Conservation (phyloP, 2,888 invertebrate genomes). For the Dusona sp. region DNA sequence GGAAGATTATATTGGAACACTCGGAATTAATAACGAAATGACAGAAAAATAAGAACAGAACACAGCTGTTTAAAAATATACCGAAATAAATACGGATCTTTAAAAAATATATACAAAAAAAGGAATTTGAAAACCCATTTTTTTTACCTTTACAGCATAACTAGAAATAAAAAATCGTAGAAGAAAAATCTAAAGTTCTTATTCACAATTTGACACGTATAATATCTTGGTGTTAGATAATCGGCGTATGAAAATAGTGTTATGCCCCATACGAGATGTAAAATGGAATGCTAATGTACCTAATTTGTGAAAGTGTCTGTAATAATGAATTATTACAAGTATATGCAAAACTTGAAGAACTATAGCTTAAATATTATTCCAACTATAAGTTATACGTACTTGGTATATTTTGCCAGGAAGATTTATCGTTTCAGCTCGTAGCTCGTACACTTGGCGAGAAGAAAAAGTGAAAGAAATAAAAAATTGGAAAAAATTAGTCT, state of each 20-base stretch:
- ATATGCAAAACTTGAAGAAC: not conserved
- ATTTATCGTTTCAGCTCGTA: conserved; percentile 49
- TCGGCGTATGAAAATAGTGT: not conserved
- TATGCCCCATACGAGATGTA: not conserved
- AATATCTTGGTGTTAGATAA: not conserved
- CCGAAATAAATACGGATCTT: not conserved
- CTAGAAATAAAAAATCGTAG: not conserved
- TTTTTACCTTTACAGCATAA: too few species aligned
- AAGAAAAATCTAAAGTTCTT: not conserved
- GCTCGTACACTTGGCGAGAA: conserved; percentile 23
- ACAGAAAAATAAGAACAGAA: not conserved
- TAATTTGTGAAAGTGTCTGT: conserved; percentile 43
- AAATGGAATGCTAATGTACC: conserved; percentile 10
- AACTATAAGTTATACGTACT: conserved; percentile 1
- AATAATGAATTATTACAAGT: conserved; percentile 27
- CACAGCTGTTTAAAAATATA: not conserved
- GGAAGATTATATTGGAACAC: not conserved
- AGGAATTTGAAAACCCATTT: too few species aligned
- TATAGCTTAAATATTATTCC: conserved; percentile 12
- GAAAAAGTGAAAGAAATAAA: not conserved
- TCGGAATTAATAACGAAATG: not conserved
- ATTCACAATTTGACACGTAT: not conserved
- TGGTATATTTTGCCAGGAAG: conserved; percentile 36
- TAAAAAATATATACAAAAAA: not conserved
- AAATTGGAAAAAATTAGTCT: conserved; percentile 50